Base-by-base conservation (phyloP, 1,140 invertebrate genomes). In the Drosophila orena region DNA sequence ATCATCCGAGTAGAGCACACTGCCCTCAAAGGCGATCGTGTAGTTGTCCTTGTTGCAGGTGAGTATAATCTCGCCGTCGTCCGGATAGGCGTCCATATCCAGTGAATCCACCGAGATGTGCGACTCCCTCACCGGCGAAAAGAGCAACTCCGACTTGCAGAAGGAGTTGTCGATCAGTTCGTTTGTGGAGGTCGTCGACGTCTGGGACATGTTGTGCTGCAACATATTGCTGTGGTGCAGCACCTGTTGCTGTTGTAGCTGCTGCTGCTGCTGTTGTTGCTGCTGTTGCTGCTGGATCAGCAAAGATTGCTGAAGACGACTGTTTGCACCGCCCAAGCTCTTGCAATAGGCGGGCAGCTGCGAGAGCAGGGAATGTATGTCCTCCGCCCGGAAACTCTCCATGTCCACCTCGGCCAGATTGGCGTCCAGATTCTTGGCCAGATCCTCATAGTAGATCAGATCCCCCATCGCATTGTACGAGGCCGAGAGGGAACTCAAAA, bases 41-140 rank as follows among this genome's bases (percentile, higher is more conserved):
- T 98, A 98, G 93, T 98, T 98, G 91, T 98, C 96, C 93, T 98
- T 98, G 89, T 98, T 96, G 91, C 96, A 97, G 54, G 97, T 98
- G 37, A 98, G 94, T 81, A 98, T 95, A 90, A 98, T 96, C 84
- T 98, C 97, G 70, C 95, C 95, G 84, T 96, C 95, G 47, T 94
- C 94, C 27, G 93, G 92, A 75, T 94, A 94, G 60, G 95, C 93
- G 84, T 97, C 96, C 93, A 97, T 97, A 92, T 98, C 97, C 55
- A 98, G 93, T 46, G 97, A 98, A 91, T 98, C 97, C 22, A 98
- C 96, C 58, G 96, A 97, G 92, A 97, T 97, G 90, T 97, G 97
- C 59, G 94, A 95, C 93, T 98, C 97, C 92, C 97, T 97, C 30
- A 98, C 95, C n/a, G 97, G 97, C 47, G 97, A 98, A 93, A 98